Percentiles rank a stretch among this genome's conserved stretches.
phyloP scores from a whole-genome alignment of 2,888 invertebrate genomes.

The Calephelis perditalis region DNA sequence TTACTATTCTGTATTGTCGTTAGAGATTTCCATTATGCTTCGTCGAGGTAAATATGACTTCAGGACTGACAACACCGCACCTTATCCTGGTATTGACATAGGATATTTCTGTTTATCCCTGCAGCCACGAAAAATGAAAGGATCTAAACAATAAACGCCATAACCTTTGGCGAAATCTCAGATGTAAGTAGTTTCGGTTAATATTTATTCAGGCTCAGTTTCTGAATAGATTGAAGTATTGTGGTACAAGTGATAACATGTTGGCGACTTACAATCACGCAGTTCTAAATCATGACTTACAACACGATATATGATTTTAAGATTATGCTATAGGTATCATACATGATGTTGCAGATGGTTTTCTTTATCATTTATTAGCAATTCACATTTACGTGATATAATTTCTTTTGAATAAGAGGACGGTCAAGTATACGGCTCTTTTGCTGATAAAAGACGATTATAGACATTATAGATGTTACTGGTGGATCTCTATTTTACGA shows the following conservation, averaged over 20 bases:
- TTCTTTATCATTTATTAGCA: no score
- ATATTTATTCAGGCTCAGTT: constrained; percentile 58
- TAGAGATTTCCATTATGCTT: neutral
- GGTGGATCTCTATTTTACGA: no score
- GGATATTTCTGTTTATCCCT: constrained; percentile 1
- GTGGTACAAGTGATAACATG: constrained; percentile 32
- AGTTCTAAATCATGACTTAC: no score
- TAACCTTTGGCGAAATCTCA: constrained; percentile 29
- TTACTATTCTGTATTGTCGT: neutral
- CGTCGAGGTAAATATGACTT: neutral
- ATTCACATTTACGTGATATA: no score
- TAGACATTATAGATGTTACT: no score
- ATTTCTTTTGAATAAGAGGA: no score
- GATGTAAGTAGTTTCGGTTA: constrained; percentile 38
- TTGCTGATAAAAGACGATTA: no score
- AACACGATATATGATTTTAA: no score
- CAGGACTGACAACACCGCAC: no score
- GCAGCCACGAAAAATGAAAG: constrained; percentile 3
- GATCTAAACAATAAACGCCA: constrained; percentile 10
- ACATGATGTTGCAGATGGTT: no score
- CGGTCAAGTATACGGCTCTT: no score
- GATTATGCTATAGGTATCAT: no score
- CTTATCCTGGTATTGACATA: constrained; percentile 1
- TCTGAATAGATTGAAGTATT: constrained; percentile 20
- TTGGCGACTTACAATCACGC: constrained; percentile 20